Conservation (phyloP, 2,797 vertebrate species). For the Helicolenus hilgendorfi region DNA sequence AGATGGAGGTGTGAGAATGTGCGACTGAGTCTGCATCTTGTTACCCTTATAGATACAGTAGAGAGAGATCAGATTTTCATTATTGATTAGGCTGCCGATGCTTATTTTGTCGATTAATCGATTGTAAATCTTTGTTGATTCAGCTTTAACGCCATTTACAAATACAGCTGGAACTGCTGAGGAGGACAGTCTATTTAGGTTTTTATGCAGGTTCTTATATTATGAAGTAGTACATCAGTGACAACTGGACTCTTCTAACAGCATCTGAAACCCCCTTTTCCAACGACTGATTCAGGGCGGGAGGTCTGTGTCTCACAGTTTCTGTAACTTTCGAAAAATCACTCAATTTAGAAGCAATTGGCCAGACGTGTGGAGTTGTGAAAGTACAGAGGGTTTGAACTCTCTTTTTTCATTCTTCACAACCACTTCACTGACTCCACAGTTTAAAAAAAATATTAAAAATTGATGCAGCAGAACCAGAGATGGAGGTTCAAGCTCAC, state of each 20-base stretch:
- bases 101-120: not conserved
- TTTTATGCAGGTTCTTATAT: not conserved
- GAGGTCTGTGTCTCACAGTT: rapidly evolving
- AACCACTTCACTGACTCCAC: not conserved
- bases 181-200: not conserved
- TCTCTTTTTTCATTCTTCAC: not conserved
- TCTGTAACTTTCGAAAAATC: not conserved
- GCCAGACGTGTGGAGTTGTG: not conserved
- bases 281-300: not conserved
- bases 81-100: not conserved
- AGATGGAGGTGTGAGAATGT: conserved; percentile 38
- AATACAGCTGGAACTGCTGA: not conserved
- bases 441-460: not conserved
- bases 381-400: not conserved
- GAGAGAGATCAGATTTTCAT: not conserved
- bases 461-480: not conserved
- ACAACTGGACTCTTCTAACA: not conserved
- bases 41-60: not conserved
- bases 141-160: not conserved
- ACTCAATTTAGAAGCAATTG: not conserved
- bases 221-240: not conserved
- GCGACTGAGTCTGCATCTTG: not conserved
- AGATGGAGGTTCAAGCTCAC: not conserved
- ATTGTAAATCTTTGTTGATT: not conserved
- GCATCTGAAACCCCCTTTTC: not conserved